A percentile compares a stretch with the other conserved stretches of the same genome.
phyloP scores from a whole-genome alignment of 2,888 invertebrate species.

The Drosophila falleni region DNA sequence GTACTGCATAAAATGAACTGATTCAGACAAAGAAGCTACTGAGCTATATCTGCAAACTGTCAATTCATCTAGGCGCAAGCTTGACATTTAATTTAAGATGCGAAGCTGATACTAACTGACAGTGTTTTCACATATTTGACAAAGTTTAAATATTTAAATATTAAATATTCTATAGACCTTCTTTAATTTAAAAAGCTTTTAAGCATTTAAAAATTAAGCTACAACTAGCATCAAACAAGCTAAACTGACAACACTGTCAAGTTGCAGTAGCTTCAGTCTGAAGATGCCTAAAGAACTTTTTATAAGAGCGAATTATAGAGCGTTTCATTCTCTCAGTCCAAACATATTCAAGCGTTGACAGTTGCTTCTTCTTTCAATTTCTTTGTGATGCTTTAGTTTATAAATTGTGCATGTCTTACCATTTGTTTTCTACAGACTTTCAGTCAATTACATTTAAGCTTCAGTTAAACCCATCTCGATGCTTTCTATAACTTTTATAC shows the following conservation, averaged over 20 bases:
- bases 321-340: constrained; percentile 5
- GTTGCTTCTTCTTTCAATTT: background rate
- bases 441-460: background rate
- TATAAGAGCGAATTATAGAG: background rate
- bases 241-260: background rate
- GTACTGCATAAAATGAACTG: constrained; percentile 45
- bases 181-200: too few species aligned
- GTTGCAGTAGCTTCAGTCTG: background rate
- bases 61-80: constrained; percentile 34
- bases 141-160: too few species aligned
- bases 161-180: too few species aligned
- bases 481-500: background rate
- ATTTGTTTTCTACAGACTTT: background rate
- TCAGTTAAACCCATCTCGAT: background rate
- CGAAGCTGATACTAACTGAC: constrained; percentile 16
- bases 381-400: background rate
- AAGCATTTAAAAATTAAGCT: too few species aligned
- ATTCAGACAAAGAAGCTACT: constrained; percentile 21
- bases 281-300: background rate
- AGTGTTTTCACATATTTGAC: too few species aligned
- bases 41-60: constrained; percentile 13
- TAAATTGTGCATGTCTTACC: background rate
- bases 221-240: background rate
- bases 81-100: constrained; percentile 34
- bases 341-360: constrained; percentile 45